Evolutionary conservation across 2,113 vertebrate genomes (phyloP), one percentile per base, ranked within the genome.

Genomic region (Paramisgurnus dabryanus): DNA sequence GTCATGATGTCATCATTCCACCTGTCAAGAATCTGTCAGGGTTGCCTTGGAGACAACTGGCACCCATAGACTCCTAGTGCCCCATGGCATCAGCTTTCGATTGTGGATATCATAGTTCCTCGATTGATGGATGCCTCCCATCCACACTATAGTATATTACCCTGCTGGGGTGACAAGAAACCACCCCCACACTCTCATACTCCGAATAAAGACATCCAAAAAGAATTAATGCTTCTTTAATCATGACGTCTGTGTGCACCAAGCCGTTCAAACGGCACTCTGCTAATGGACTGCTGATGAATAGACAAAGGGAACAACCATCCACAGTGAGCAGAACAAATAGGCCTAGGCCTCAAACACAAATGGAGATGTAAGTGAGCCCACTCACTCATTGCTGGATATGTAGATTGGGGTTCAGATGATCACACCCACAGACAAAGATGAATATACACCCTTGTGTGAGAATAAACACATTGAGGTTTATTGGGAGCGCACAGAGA

Each of bases 401-500:
- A 90, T 89, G 90, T 85, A 90, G 90, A 90, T 86, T 66, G 89
- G 85, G 84, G 80, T 61, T 84, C 58, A 64, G 85, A 85, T 80
- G 82, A 85, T 83, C 65, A 43, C 57, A 49, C 66, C 47, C 55
- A 12, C 18, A 86, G 92, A 92, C 93, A 92, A 86, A 93, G 93
- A 93, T 90, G 87, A 87, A 92, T 93, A 85, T 81, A 89, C 84
- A 80, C 83, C 58, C 73, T 83, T 85, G 69, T 84, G 88, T 90
- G 88, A 85, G 85, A 89, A 90, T 94, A 92, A 93, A 92, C 91
- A 91, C 88, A 87, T 82, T 83, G 86, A 88, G 90, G 79, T 87
- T 92, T 91, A 92, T 92, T 92, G 92, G 90, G 90, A 92, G 87
- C 88, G 86, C 88, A 90, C 88, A 85, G 89, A 91, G 90, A 88